Percentiles rank a stretch among this genome's conserved stretches.
phyloP scores from a whole-genome alignment of 2,888 invertebrate genomes.

The Thecocarcelia acutangulata region DNA sequence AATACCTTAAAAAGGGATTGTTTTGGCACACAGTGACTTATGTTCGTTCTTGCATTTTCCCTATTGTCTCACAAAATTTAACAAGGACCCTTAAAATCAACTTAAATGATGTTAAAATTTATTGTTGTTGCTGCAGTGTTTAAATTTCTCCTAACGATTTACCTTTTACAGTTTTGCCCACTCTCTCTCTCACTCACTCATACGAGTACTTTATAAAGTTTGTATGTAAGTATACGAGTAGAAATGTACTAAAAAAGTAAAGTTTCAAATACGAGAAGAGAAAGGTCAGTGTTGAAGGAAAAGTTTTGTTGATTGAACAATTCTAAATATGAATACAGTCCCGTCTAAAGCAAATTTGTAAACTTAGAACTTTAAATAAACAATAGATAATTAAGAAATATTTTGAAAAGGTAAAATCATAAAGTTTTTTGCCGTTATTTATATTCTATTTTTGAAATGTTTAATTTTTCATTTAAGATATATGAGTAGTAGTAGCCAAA shows the following conservation, averaged over 20 bases:
- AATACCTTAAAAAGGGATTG: slow-evolving; percentile 18
- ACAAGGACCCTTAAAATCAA: slow-evolving; percentile 62
- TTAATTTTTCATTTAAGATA: not conserved
- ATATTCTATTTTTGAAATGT: no score
- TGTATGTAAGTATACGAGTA: no score
- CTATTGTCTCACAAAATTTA: slow-evolving; percentile 57
- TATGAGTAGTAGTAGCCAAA: no score
- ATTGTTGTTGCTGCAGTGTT: slow-evolving; percentile 37
- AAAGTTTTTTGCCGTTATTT: not conserved
- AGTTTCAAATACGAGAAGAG: not conserved
- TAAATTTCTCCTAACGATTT: slow-evolving; percentile 31
- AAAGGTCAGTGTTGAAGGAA: slow-evolving; percentile 37
- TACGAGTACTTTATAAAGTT: no score
- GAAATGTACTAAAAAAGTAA: no score
- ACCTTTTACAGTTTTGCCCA: not conserved
- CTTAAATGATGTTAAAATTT: slow-evolving; percentile 59
- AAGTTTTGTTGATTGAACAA: slow-evolving; percentile 57
- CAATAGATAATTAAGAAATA: slow-evolving; percentile 51
- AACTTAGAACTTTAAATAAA: slow-evolving; percentile 36
- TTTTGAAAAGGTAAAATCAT: not conserved
- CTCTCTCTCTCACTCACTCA: not conserved
- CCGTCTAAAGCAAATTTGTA: slow-evolving; percentile 1
- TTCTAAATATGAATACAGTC: slow-evolving; percentile 19
- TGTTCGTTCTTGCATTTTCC: slow-evolving; percentile 26
- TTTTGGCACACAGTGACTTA: slow-evolving; percentile 19